Base-by-base conservation (phyloP, 1,140 invertebrate species). In the Popillia japonica region DNA sequence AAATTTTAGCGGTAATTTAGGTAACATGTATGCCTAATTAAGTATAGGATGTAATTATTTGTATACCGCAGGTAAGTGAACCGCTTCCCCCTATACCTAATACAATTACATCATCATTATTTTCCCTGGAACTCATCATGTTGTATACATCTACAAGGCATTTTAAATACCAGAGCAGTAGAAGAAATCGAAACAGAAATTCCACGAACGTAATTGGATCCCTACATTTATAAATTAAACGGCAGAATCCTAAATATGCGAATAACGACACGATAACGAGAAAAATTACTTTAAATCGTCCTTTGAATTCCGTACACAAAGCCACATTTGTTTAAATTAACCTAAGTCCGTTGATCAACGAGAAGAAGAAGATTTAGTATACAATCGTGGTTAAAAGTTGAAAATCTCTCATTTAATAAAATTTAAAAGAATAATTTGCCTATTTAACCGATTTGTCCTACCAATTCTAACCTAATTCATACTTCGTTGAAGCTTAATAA, bases 171-270 rank as follows among this genome's bases (percentile, higher is more conserved):
- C 48, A 17, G 48, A 55, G 48, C 48, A 14, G 42, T 9, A 44
- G 2, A 17, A 55, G 48, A 55, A 55, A 55, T 55, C 48, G 48
- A 55, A 55, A 55, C 48, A 55, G 48, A 55, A 55, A 55, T 55
- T 55, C 48, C 48, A 6, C 48, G 48, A 55, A 55, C 48, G 48
- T 55, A 55, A 55, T 55, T 55, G 48, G 48, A 55, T 55, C 48
- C 14, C 6, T n/a, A 6, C 48, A 17, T 55, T 55, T 55, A 55
- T 55, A 55, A 55, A 55, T 55, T n/a, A n/a, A 55, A 55, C 48
- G 48, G 48, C 6, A 55, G 48, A 55, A 55, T 55, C 14, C 48
- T 0, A 55, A n/a, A 14, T n/a, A 55, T 55, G n/a, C 48, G 11
- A 6, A 17, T 17, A 7, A 55, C 48, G 48, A 55, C 48, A 17